Evolutionary conservation across 2,113 vertebrate genomes (phyloP), one percentile per base, ranked within the genome.

Genomic region (Sinocyclocheilus maitianheensis): DNA sequence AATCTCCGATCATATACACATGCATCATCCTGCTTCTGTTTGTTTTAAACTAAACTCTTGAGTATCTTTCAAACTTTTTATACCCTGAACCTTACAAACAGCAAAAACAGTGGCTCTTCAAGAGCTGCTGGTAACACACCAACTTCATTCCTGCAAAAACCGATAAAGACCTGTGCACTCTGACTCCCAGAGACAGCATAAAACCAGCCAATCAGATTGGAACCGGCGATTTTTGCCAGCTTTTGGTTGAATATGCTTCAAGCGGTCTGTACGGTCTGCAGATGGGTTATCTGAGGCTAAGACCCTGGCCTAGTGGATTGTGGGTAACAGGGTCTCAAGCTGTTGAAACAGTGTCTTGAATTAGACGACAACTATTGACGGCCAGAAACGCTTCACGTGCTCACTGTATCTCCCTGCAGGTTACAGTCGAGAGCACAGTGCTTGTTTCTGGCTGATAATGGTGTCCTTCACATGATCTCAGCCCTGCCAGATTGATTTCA

Each of bases 401-500:
- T 43, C 43, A 22, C 77, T 60, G 53, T 37, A 37, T 78, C 51
- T 78, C 37, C 55, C 37, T 81, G 58, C 37, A 30, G 79, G 40
- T 81, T 81, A 46, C 37, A 65, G 37, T 81, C 24, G 7, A 12
- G 79, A 65, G 10, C 22, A 4, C 40, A 67, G n/a, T 67, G 79
- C 24, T 65, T 48, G 79, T 81, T 48, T 10, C 60, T 67, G 60
- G 24, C 46, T 83, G 63, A 71, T 71, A 71, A 83, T 83, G 46
- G 46, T 71, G 81, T 71, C 43, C 63, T 71, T 83, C 81, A 69
- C 81, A 83, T 71, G 81, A 34, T 80, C 46, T 78, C 16, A 63
- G 37, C 10, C 55, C 26, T 30, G 43, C 30, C 75, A 79, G 62
- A 78, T 69, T 53, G 34, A 78, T 78, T 65, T 85, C 24, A 63